phyloP scores from a whole-genome alignment of 2,888 invertebrate genomes.

The Amblyjoppa fuscipennis region DNA sequence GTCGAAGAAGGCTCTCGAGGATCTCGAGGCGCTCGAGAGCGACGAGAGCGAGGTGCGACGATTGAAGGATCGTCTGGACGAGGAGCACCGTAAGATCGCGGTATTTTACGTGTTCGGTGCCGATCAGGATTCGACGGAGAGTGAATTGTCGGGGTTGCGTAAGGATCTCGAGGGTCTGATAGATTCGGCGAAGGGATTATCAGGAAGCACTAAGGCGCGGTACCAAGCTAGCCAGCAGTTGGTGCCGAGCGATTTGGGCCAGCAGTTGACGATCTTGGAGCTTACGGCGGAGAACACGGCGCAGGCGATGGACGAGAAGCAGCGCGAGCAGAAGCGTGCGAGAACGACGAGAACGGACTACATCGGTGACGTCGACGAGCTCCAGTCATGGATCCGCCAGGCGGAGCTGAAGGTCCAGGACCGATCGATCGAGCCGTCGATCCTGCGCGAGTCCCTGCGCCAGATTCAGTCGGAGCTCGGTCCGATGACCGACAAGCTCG shows the following conservation, averaged over 20 bases:
- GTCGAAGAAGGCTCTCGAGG: constrained; percentile 90
- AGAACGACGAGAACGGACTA: constrained; percentile 93
- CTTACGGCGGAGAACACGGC: constrained; percentile 92
- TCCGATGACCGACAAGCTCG: constrained; percentile 91
- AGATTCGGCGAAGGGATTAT: constrained; percentile 81
- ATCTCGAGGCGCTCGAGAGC: constrained; percentile 91
- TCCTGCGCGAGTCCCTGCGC: constrained; percentile 92
- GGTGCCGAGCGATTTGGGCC: constrained; percentile 91
- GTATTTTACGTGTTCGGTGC: constrained; percentile 92
- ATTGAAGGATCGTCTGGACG: constrained; percentile 89
- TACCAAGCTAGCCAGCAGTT: constrained; percentile 85
- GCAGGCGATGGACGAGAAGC: constrained; percentile 94
- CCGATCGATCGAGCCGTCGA: constrained; percentile 91
- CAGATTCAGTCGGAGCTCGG: constrained; percentile 92
- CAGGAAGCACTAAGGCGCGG: constrained; percentile 84
- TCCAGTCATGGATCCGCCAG: constrained; percentile 93
- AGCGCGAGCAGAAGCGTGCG: constrained; percentile 94
- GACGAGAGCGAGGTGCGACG: constrained; percentile 90
- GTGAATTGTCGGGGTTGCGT: constrained; percentile 87
- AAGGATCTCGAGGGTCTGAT: constrained; percentile 77
- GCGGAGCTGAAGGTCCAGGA: constrained; percentile 94
- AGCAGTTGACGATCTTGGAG: constrained; percentile 93
- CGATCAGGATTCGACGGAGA: constrained; percentile 89
- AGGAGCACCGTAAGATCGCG: constrained; percentile 79
- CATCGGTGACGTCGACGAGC: constrained; percentile 91